Percentiles rank a stretch among this genome's conserved stretches.
phyloP scores from a whole-genome alignment of 1,140 invertebrate species.

The Aphidius ervi region DNA sequence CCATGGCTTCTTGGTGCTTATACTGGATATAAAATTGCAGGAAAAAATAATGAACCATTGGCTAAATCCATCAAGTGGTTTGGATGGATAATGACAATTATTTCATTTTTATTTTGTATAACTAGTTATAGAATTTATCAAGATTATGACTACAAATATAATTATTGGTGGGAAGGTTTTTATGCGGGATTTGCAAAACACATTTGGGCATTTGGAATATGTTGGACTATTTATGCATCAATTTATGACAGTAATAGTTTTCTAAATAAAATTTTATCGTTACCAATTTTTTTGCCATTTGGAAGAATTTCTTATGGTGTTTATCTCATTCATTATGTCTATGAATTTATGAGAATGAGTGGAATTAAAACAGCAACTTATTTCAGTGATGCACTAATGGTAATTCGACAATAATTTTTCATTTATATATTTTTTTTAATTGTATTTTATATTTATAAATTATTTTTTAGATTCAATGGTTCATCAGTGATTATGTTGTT shows the following conservation, averaged over 20 bases:
- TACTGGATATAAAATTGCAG: slow-evolving; percentile 47
- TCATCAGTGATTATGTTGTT: slow-evolving; percentile 16
- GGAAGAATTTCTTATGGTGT: slow-evolving; percentile 53
- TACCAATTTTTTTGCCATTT: not conserved
- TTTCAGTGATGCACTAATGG: slow-evolving; percentile 11
- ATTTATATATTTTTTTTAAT: not conserved
- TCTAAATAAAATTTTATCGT: not conserved
- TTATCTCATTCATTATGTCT: slow-evolving; percentile 54
- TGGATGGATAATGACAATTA: slow-evolving; percentile 14
- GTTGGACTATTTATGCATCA: slow-evolving; percentile 17
- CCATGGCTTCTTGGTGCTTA: slow-evolving; percentile 59
- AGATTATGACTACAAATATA: slow-evolving; percentile 11
- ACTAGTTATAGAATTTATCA: slow-evolving; percentile 17
- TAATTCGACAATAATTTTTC: not conserved
- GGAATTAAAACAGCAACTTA: not conserved
- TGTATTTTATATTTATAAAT: slow-evolving; percentile 13
- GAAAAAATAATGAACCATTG: not conserved
- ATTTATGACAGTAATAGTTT: slow-evolving; percentile 6
- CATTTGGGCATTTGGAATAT: slow-evolving; percentile 17
- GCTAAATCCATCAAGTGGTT: slow-evolving; percentile 12
- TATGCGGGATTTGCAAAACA: slow-evolving; percentile 5
- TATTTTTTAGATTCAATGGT: slow-evolving; percentile 18
- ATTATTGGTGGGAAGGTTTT: slow-evolving; percentile 17
- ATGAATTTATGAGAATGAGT: slow-evolving; percentile 16
- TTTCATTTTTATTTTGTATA: slow-evolving; percentile 12